A percentile compares a stretch with the other conserved stretches of the same genome.
These are phyloP conservation scores for Dasysyrphus albostriatus DNA, from an alignment of 2,888 invertebrate species.

Conservation along the genomic window DNA sequence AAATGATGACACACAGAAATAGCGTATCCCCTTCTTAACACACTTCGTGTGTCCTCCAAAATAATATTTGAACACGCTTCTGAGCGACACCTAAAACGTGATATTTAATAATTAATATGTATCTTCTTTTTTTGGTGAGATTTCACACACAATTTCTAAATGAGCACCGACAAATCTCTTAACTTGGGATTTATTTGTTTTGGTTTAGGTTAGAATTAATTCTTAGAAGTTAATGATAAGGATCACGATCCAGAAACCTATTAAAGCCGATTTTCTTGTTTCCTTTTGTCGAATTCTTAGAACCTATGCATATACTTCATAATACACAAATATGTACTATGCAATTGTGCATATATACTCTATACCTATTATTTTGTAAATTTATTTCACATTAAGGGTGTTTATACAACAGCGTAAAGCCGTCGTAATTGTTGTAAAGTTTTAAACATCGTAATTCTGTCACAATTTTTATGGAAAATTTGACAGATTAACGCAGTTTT, in stretches of 20 bases:
- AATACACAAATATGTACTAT: no score
- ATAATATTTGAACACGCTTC: constrained; percentile 20
- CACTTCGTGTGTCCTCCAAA: constrained; percentile 30
- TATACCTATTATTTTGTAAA: no score
- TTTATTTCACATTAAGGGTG: no score
- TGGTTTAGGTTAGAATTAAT: neutral
- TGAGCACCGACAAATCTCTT: neutral
- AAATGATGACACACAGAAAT: constrained; percentile 37
- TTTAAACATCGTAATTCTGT: no score
- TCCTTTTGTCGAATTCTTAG: no score
- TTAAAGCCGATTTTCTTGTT: no score
- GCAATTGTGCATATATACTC: no score
- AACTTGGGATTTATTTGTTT: neutral
- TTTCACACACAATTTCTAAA: neutral
- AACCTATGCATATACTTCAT: no score
- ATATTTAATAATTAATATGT: constrained; percentile 1
- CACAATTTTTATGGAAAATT: no score
- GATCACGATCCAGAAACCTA: neutral
- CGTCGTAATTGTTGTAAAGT: no score
- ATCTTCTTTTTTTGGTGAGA: neutral
- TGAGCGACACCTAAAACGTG: constrained; percentile 4
- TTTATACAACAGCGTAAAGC: no score
- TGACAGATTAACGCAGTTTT: no score
- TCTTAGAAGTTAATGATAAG: neutral
- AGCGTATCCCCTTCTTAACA: neutral